A percentile compares a stretch with the other conserved stretches of the same genome.
These are phyloP conservation scores for Cactoblastis cactorum DNA, from an alignment of 2,888 invertebrate species.

Conservation along the genomic window DNA sequence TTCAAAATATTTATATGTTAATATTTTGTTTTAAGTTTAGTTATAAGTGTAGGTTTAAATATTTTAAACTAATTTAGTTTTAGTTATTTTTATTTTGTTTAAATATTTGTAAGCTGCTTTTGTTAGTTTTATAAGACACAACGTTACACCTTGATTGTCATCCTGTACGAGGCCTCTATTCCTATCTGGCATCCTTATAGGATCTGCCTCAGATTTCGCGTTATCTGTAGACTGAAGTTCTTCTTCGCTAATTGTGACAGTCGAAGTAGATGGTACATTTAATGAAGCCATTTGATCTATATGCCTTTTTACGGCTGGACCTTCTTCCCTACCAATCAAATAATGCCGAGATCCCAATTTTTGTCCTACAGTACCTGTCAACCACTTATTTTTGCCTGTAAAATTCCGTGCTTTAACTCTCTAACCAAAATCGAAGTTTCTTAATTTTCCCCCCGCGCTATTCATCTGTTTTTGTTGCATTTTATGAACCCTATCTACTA, in stretches of 20 bases:
- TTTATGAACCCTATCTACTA: background rate
- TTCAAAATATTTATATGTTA: no score
- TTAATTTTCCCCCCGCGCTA: conserved; percentile 9
- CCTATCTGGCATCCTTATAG: no score
- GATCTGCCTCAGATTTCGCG: no score
- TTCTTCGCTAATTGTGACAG: background rate
- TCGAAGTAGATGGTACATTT: background rate
- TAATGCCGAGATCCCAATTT: conserved; percentile 13
- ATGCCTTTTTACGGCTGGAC: conserved; percentile 13
- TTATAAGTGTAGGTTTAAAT: no score
- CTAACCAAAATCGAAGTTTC: conserved; percentile 8
- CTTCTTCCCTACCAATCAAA: conserved; percentile 13
- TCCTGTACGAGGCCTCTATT: no score
- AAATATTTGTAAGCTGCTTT: no score
- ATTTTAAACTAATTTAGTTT: no score
- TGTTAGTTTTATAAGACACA: no score
- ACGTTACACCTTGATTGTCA: no score
- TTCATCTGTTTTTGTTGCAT: background rate
- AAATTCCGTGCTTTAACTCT: conserved; percentile 13
- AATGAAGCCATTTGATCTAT: conserved; percentile 6
- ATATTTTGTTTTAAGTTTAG: no score
- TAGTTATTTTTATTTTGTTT: no score
- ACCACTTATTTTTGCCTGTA: conserved; percentile 11
- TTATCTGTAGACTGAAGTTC: no score
- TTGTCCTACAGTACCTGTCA: conserved; percentile 10